A percentile compares a stretch with the other conserved stretches of the same genome.
These are phyloP conservation scores for Mythimna impura DNA, from an alignment of 2,888 invertebrate genomes.

Conservation along the genomic window DNA sequence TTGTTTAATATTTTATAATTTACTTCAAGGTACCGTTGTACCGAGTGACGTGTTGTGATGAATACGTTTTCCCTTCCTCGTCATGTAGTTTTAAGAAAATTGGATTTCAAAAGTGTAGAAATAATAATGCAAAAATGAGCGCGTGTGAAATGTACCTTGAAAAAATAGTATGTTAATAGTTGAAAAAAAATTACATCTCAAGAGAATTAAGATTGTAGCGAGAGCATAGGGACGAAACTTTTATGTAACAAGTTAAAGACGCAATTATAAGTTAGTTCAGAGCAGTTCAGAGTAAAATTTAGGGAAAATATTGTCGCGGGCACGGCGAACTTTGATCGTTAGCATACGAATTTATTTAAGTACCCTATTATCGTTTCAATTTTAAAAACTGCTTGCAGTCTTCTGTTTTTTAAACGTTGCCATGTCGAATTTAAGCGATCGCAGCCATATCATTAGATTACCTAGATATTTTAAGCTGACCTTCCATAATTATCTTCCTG, in stretches of 20 bases:
- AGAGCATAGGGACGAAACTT: conserved; percentile 60
- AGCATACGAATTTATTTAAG: conserved; percentile 64
- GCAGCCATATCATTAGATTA: conserved; percentile 82
- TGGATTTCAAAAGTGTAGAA: conserved; percentile 68
- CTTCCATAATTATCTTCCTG: conserved; percentile 69
- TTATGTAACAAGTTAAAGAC: conserved; percentile 68
- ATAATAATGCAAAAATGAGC: conserved; percentile 71
- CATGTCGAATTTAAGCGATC: conserved; percentile 77
- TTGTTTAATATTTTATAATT: conserved; percentile 54
- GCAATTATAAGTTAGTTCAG: conserved; percentile 68
- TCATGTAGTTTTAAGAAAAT: conserved; percentile 68
- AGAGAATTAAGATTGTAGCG: conserved; percentile 45
- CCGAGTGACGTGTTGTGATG: conserved; percentile 65
- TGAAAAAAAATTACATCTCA: conserved; percentile 48
- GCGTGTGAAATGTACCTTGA: conserved; percentile 80
- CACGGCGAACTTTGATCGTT: conserved; percentile 67
- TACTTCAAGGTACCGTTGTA: conserved; percentile 51
- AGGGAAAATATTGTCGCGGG: conserved; percentile 61
- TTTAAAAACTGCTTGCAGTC: conserved; percentile 42
- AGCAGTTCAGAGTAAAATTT: conserved; percentile 60
- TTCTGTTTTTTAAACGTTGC: conserved; percentile 60
- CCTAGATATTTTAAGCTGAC: conserved; percentile 73
- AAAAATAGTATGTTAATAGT: conserved; percentile 68
- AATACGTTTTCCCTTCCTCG: conserved; percentile 59
- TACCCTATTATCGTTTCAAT: conserved; percentile 28